Evolutionary conservation across 2,888 invertebrate genomes (phyloP).

Genomic region (Caenorhabditis imperialis): DNA sequence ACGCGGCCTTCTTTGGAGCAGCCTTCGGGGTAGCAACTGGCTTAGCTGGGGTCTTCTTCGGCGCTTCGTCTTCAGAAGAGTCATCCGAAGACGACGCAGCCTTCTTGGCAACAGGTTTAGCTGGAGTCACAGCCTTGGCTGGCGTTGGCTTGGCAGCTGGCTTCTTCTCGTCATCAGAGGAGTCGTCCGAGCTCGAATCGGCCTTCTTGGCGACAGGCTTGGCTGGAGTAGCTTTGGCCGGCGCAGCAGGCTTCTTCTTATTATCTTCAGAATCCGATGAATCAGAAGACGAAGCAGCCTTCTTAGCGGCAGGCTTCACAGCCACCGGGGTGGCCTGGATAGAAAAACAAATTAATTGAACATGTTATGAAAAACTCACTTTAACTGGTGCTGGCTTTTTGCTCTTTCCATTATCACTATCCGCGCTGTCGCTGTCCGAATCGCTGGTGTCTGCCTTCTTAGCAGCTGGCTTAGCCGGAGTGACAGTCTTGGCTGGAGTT

Average conservation of each 20-base stretch:
- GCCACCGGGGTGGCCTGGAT: conserved; percentile 14
- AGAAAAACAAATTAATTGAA: no score
- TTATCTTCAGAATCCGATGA: conserved; percentile 44
- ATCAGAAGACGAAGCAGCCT: conserved; percentile 15
- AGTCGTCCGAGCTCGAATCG: conserved; percentile 5
- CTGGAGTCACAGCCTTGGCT: conserved; percentile 19
- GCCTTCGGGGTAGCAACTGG: conserved; percentile 14
- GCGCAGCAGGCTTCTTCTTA: conserved; percentile 19
- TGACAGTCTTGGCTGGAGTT: conserved; percentile 20
- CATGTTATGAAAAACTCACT: neutral
- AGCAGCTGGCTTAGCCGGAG: neutral
- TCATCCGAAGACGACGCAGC: conserved; percentile 28
- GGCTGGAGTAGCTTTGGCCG: conserved; percentile 14
- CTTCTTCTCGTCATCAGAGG: conserved; percentile 28
- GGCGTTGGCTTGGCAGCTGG: conserved; percentile 11
- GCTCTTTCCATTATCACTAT: conserved; percentile 35
- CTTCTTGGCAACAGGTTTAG: conserved; percentile 8
- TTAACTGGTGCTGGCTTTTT: conserved; percentile 3
- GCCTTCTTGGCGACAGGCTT: conserved; percentile 19
- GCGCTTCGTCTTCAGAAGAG: conserved; percentile 57
- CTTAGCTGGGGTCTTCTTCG: conserved; percentile 31
- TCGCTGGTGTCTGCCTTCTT: conserved; percentile 16
- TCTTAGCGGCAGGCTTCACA: conserved; percentile 21
- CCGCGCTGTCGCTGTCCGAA: conserved; percentile 43
- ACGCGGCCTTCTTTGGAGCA: conserved; percentile 36